A percentile compares a stretch with the other conserved stretches of the same genome.
These are phyloP conservation scores for Uropetala carovei DNA, from an alignment of 2,888 invertebrate genomes.

Conservation along the genomic window DNA sequence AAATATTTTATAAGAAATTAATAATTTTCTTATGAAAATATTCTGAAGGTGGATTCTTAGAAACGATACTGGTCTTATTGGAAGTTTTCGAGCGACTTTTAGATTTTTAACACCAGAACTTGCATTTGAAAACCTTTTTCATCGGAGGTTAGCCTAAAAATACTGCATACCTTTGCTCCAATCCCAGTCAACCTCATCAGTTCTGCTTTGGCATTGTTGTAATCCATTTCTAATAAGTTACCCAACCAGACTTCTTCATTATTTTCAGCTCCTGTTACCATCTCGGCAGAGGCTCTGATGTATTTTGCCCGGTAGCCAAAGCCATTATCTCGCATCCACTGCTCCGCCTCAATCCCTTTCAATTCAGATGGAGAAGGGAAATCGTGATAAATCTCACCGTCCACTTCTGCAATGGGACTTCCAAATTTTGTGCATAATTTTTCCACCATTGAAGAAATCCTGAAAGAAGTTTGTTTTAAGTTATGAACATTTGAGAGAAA, in stretches of 20 bases:
- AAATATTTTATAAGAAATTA: too few relatives aligned
- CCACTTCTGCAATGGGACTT: constrained; percentile 81
- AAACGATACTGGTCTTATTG: too few relatives aligned
- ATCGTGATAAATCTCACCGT: constrained; percentile 82
- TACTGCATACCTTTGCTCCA: constrained; percentile 87
- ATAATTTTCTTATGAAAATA: too few relatives aligned
- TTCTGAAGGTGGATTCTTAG: too few relatives aligned
- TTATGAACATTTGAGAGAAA: not conserved
- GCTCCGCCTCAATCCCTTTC: constrained; percentile 81
- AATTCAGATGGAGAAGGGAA: constrained; percentile 88
- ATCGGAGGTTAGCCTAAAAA: too few relatives aligned
- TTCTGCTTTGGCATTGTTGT: constrained; percentile 84
- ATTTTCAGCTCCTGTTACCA: constrained; percentile 78
- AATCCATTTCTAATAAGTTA: constrained; percentile 81
- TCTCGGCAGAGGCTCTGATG: constrained; percentile 85
- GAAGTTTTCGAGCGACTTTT: too few relatives aligned
- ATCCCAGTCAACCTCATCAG: constrained; percentile 91
- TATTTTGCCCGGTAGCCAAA: constrained; percentile 94
- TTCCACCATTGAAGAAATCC: constrained; percentile 94
- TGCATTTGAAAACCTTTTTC: too few relatives aligned
- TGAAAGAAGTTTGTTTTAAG: constrained; percentile 72
- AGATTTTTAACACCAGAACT: too few relatives aligned
- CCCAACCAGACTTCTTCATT: constrained; percentile 87
- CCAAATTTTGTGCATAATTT: constrained; percentile 91
- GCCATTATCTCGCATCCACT: constrained; percentile 83